Evolutionary conservation across 2,888 invertebrate species (phyloP), one percentile per base, ranked within the genome.

Genomic region (Polylopha cassiicola): DNA sequence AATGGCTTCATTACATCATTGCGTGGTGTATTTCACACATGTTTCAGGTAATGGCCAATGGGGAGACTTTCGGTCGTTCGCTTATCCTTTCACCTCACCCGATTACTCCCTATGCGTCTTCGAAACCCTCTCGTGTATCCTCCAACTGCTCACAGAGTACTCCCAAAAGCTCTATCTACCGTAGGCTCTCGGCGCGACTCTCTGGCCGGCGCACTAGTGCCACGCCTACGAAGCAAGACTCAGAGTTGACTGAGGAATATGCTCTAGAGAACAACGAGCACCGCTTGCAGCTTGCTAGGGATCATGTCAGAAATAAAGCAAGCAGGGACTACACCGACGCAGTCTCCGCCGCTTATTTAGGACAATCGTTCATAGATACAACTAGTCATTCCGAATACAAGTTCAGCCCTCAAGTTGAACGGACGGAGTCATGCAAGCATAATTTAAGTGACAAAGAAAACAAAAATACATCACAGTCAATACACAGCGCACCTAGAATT

Each of bases 21-120:
- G 84, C 84, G 84, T 85, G 82, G 85, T 84, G 84, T 84, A 84
- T 84, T 81, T 87, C 86, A 82, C 86, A 76, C 88, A 86, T 86
- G 87, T 89, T 89, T 87, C 89, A 90, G 89, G 89, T 90, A 73
- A 87, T 88, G 88, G 89, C 89, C 82, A 88, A 88, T 80, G 87
- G 87, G 77, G 89, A 89, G 86, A 87, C 87, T 84, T 89, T 87
- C 87, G 87, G 87, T 81, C 84, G 86, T 85, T 87, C 87, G 87
- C 86, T 84, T 87, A 86, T 87, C 87, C 85, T 82, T 47, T 85
- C 85, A 47, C 81, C 84, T 46, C 79, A 65, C 53, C 73, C 74
- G 39, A 82, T 61, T 68, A 85, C 74, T 42, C 74, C 84, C 45
- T 75, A 65, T 61, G 65, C 70, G 47, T 58, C 70, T 54, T 47